A percentile compares a stretch with the other conserved stretches of the same genome.
phyloP scores from a whole-genome alignment of 2,797 vertebrate species.

The Schizopygopsis pylzovi region DNA sequence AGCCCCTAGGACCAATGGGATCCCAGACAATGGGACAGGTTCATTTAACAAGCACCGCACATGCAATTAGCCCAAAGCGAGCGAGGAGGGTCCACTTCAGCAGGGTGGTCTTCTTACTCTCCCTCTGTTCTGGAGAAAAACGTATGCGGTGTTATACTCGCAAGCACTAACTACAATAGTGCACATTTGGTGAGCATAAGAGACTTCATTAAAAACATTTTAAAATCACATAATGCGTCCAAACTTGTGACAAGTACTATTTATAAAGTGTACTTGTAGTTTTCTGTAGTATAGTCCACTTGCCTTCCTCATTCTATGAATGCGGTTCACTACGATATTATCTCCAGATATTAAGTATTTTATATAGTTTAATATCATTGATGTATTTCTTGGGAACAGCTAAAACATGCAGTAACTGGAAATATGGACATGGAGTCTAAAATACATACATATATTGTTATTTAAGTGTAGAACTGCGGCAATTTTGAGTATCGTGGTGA shows the following conservation, averaged over 20 bases:
- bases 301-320: no score
- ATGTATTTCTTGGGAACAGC: no score
- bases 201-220: neutral
- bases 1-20: slow-evolving; percentile 32
- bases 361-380: no score
- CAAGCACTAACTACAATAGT: neutral
- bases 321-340: no score
- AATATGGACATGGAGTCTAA: no score
- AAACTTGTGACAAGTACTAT: neutral
- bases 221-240: neutral
- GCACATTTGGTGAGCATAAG: neutral
- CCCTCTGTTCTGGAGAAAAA: neutral
- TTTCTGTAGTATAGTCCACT: no score
- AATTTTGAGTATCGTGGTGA: neutral
- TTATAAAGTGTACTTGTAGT: neutral
- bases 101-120: slow-evolving; percentile 2
- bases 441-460: no score
- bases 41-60: slow-evolving; percentile 16
- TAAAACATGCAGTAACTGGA: no score
- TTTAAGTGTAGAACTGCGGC: neutral
- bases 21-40: slow-evolving; percentile 19
- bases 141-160: neutral
- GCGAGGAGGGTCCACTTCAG: slow-evolving; percentile 8
- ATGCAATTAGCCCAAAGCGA: slow-evolving; percentile 26
- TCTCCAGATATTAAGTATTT: no score